A percentile compares a stretch with the other conserved stretches of the same genome.
Conservation (phyloP, 2,797 vertebrate species). For the Fistularia commersonii region DNA sequence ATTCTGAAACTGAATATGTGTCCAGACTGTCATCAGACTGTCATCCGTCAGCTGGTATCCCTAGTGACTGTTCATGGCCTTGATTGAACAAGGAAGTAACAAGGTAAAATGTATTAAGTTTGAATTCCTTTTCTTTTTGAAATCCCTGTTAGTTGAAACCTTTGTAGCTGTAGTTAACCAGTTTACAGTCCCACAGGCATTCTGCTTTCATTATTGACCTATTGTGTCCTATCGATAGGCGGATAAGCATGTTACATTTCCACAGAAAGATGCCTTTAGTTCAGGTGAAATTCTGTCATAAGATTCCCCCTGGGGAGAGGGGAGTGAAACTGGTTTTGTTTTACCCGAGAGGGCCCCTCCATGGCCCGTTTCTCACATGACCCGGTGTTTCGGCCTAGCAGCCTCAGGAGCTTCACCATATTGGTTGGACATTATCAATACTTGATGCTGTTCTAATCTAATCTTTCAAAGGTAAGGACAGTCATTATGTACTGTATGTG, state of each 20-base stretch:
- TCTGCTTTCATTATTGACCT: slow-evolving; percentile 24
- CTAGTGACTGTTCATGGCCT: background rate
- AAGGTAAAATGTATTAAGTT: slow-evolving; percentile 14
- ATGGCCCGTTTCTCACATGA: slow-evolving; percentile 63
- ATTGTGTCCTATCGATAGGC: slow-evolving; percentile 43
- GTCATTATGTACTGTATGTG: too few relatives aligned
- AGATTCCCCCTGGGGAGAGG: slow-evolving; percentile 60
- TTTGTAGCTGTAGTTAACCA: slow-evolving; percentile 27
- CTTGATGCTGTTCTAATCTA: slow-evolving; percentile 29
- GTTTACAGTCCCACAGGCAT: slow-evolving; percentile 28
- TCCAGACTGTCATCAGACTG: background rate
- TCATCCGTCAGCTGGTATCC: background rate
- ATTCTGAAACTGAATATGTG: background rate
- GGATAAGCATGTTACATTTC: slow-evolving; percentile 47
- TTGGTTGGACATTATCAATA: slow-evolving; percentile 34
- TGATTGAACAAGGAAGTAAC: slow-evolving; percentile 8
- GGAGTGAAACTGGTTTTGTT: slow-evolving; percentile 45
- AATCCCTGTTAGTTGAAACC: slow-evolving; percentile 21
- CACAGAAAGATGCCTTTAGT: slow-evolving; percentile 44
- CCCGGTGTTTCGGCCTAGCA: slow-evolving; percentile 19
- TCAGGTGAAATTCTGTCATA: slow-evolving; percentile 59
- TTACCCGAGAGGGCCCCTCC: slow-evolving; percentile 20
- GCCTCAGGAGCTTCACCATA: slow-evolving; percentile 35
- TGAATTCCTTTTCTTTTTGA: slow-evolving; percentile 7
- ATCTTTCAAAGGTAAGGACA: slow-evolving; percentile 7